phyloP scores from a whole-genome alignment of 2,888 invertebrate genomes.

The Gordius sp. region DNA sequence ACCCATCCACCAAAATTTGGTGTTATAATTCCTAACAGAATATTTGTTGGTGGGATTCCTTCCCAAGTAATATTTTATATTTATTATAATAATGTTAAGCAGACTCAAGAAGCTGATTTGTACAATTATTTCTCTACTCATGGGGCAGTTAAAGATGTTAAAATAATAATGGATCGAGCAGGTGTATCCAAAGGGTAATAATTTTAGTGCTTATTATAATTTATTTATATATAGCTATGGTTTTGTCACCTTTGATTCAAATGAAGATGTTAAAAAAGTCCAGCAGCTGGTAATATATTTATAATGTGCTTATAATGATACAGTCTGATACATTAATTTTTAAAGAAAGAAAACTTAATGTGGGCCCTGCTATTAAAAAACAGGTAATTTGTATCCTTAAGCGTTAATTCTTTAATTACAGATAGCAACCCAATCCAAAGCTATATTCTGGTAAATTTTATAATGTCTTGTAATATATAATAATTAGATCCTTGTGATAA shows the following conservation, averaged over 20 bases:
- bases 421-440: not conserved
- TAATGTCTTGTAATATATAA: not conserved
- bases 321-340: not conserved
- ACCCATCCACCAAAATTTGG: slow-evolving; percentile 13
- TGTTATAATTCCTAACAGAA: not conserved
- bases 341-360: not conserved
- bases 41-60: slow-evolving; percentile 7
- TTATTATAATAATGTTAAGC: not conserved
- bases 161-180: not conserved
- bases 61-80: not conserved
- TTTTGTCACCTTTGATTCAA: slow-evolving; percentile 3
- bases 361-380: not conserved
- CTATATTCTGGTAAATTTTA: not conserved
- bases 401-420: not conserved
- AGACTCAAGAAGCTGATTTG: not conserved
- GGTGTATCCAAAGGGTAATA: not conserved
- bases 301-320: not conserved
- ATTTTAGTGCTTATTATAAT: not conserved
- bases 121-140: not conserved
- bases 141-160: not conserved
- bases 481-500: not conserved
- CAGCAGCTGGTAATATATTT: not conserved
- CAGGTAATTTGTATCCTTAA: not conserved
- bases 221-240: slow-evolving; percentile 10
- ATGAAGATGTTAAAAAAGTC: slow-evolving; percentile 9